Evolutionary conservation across 2,888 invertebrate species (phyloP).

Genomic region (Pandemis heparana): DNA sequence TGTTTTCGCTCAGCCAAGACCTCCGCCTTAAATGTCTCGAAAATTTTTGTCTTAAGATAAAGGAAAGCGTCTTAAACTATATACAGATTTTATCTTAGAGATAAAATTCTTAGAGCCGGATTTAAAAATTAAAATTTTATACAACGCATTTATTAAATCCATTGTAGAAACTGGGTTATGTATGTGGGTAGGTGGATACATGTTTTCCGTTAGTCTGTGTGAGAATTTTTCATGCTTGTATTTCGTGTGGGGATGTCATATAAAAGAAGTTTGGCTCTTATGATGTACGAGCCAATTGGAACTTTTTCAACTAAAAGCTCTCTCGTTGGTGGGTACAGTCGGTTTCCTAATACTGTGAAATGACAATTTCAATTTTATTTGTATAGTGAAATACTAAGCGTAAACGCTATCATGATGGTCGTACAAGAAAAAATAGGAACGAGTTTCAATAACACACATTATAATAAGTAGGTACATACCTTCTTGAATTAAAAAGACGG

Average conservation of each 20-base stretch:
- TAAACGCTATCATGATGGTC: too few species aligned
- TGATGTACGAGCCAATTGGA: conserved; percentile 8
- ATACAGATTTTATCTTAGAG: conserved; percentile 50
- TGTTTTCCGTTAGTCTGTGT: conserved; percentile 19
- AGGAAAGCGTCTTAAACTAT: conserved; percentile 68
- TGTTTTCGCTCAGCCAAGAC: conserved; percentile 57
- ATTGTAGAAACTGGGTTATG: conserved; percentile 9
- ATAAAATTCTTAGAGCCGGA: conserved; percentile 38
- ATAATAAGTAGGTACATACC: too few species aligned
- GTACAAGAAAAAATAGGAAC: too few species aligned
- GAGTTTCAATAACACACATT: too few species aligned
- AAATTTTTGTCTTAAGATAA: conserved; percentile 70
- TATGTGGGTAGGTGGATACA: conserved; percentile 8
- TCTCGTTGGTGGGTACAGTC: background rate
- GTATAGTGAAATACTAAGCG: too few species aligned
- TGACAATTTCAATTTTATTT: background rate
- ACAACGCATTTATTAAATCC: conserved; percentile 15
- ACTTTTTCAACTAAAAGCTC: conserved; percentile 19
- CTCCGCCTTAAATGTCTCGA: conserved; percentile 64
- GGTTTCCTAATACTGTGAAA: background rate
- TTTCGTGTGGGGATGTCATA: conserved; percentile 24
- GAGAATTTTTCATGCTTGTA: background rate
- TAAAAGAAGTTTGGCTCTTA: conserved; percentile 17
- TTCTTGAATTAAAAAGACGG: too few species aligned
- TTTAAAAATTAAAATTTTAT: conserved; percentile 35